These are phyloP conservation scores for Eupithecia inturbata DNA, from an alignment of 2,888 invertebrate genomes.

Conservation along the genomic window DNA sequence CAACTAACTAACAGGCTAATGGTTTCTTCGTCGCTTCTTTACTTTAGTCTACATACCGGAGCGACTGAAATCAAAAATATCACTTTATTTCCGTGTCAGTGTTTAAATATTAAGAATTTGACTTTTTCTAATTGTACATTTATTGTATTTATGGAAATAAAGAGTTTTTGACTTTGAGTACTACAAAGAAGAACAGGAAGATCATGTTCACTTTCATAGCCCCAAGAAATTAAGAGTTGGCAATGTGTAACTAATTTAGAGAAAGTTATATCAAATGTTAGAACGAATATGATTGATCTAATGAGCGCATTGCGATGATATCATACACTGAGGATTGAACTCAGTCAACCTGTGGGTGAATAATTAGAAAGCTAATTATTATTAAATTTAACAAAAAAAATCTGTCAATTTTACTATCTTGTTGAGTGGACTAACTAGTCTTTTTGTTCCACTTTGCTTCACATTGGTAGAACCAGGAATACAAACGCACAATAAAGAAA, in stretches of 20 bases:
- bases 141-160: no score
- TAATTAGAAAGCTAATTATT: neutral
- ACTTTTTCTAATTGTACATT: no score
- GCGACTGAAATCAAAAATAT: no score
- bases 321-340: neutral
- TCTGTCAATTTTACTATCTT: no score
- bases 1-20: no score
- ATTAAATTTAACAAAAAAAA: neutral
- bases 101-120: no score
- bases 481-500: no score
- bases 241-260: slow-evolving; percentile 13
- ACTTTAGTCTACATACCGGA: no score
- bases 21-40: no score
- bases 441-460: neutral
- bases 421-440: neutral
- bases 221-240: slow-evolving; percentile 10
- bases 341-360: neutral
- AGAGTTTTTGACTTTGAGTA: no score
- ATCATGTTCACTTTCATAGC: slow-evolving; percentile 17
- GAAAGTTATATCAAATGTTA: slow-evolving; percentile 33
- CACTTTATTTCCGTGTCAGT: no score
- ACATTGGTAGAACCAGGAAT: no score
- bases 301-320: slow-evolving; percentile 32
- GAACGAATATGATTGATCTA: slow-evolving; percentile 48
- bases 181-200: neutral